Base-by-base conservation (phyloP, 1,140 invertebrate species). In the Heterodera carotae region DNA sequence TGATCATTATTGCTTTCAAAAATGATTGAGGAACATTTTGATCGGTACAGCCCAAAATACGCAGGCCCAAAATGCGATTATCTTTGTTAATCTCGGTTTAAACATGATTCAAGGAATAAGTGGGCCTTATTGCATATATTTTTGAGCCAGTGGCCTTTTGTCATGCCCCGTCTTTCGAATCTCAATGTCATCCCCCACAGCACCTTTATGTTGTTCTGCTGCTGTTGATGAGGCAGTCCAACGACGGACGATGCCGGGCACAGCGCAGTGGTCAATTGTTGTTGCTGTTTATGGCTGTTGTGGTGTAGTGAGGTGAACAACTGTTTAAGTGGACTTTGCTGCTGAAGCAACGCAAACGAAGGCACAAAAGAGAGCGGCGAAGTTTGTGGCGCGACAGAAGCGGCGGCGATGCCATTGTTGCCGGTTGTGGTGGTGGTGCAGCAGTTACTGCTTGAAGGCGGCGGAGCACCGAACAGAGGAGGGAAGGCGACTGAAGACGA, bases 301-400 rank as follows among this genome's bases (percentile, higher is more conserved):
- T 62, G 60, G n/a, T 62, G 60, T 43, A 18, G 22, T 12, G 62
- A 25, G 29, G 8, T 48, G 29, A 36, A 68, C 59, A 27, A 66
- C 68, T 36, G 75, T n/a, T n/a, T 76, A 79, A 36, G 29, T 5
- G 48, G 67, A 36, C 18, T 76, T 43, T 43, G 39, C 48, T n/a
- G 66, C 31, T n/a, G 56, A 2, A 34, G 60, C 68, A 43, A 33
- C 22, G 25, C 25, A 48, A 48, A 66, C 33, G 31, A 25, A 33
- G 76, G 25, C 29, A 27, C 22, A 43, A 31, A 80, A 36, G 70
- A 73, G 25, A 33, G 78, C 48, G 80, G 78, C 48, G 80, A 29
- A 76, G 48, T 22, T 22, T 56, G 48, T 12, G 62, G n/a, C n/a
- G n/a, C 62, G 6, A 66, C 67, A 48, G 25, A 39, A 34, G 43